These are phyloP conservation scores for Muscicapa comitata DNA, from an alignment of 2,797 vertebrate genomes.

Conservation along the genomic window DNA sequence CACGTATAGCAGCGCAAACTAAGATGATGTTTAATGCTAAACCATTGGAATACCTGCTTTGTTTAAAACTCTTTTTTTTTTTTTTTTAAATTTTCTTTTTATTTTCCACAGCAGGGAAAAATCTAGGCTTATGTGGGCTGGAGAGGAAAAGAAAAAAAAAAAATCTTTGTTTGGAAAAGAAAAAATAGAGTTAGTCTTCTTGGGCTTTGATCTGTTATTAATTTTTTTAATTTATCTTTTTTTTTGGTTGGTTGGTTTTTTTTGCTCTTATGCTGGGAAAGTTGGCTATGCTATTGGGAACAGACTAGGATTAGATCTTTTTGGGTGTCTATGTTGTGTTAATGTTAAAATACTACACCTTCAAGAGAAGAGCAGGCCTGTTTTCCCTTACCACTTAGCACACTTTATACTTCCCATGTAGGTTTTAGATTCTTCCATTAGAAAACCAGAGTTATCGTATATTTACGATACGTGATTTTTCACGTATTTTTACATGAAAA, in stretches of 20 bases:
- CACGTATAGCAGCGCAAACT: neutral
- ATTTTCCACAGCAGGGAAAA: neutral
- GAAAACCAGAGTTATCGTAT: neutral
- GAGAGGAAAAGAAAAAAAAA: too few relatives aligned
- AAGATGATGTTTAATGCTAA: neutral
- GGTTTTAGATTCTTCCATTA: neutral
- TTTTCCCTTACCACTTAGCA: neutral
- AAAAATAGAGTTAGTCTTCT: neutral
- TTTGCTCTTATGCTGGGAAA: neutral
- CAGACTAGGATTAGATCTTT: neutral
- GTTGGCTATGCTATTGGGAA: neutral
- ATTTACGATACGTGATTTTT: too few relatives aligned
- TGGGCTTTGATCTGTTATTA: neutral
- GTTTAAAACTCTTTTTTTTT: neutral
- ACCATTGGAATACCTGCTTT: neutral
- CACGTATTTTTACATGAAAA: neutral
- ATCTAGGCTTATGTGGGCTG: neutral
- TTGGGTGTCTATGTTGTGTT: neutral
- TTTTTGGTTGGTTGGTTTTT: neutral
- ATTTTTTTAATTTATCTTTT: neutral
- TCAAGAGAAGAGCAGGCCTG: neutral
- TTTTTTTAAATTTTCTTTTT: too few relatives aligned
- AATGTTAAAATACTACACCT: neutral
- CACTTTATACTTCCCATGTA: neutral
- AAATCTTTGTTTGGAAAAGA: too few relatives aligned